These are phyloP conservation scores for Harpegnathos saltator DNA, from an alignment of 1,140 invertebrate species.

Conservation along the genomic window DNA sequence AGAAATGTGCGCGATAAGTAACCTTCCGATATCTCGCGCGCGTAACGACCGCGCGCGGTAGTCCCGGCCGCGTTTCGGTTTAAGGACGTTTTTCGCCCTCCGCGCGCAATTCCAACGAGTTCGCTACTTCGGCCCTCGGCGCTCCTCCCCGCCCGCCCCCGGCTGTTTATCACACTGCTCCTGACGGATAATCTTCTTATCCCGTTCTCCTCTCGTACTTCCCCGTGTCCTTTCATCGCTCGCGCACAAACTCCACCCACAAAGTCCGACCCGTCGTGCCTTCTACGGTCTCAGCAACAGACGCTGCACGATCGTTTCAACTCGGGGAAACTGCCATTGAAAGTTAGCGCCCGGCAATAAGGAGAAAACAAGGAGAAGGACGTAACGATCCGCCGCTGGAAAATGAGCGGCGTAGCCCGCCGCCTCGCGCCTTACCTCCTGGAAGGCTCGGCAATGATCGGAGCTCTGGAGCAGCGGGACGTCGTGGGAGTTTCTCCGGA, in stretches of 20 bases:
- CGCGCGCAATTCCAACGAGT: constrained; percentile 42
- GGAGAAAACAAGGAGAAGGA: constrained; percentile 56
- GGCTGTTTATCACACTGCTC: constrained; percentile 41
- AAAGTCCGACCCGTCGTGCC: constrained; percentile 10
- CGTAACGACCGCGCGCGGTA: constrained; percentile 10
- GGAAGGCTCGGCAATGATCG: constrained; percentile 24
- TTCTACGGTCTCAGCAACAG: constrained; percentile 40
- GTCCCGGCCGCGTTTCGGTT: constrained; percentile 39
- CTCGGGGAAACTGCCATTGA: constrained; percentile 56
- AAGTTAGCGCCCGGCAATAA: constrained; percentile 60
- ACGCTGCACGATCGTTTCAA: constrained; percentile 59
- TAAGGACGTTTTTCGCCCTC: constrained; percentile 37
- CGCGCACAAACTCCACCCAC: constrained; percentile 20
- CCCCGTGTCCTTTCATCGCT: constrained; percentile 39
- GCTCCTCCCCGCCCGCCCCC: not conserved
- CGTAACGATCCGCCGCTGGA: constrained; percentile 52
- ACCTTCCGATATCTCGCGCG: constrained; percentile 14
- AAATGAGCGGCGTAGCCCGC: constrained; percentile 42
- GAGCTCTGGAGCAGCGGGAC: not conserved
- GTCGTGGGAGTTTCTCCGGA: not conserved
- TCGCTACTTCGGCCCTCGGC: constrained; percentile 27
- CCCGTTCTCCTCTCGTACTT: constrained; percentile 26
- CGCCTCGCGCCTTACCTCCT: not conserved
- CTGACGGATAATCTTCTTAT: constrained; percentile 60
- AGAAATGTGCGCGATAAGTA: constrained; percentile 47